Conservation (phyloP, 2,113 vertebrate genomes). For the Odocoileus hemionus region DNA sequence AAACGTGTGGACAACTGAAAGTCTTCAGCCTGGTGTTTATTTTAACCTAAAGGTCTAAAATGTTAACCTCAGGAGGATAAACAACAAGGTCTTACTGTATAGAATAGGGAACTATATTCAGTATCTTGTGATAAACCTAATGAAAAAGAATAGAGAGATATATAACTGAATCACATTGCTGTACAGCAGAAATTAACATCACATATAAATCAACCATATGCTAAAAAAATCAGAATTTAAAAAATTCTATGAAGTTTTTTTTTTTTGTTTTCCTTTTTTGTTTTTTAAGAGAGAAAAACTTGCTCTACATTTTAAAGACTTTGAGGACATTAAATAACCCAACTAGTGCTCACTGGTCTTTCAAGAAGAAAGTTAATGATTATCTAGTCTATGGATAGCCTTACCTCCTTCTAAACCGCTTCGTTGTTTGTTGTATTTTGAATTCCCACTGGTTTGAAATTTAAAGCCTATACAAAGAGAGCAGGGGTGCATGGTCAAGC, state of each 20-base stretch:
- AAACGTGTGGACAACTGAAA: background rate
- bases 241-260: background rate
- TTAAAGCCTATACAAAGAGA: background rate
- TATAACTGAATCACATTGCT: background rate
- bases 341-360: background rate
- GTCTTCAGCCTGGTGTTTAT: background rate
- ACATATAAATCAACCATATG: background rate
- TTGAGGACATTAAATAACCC: background rate
- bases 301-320: background rate
- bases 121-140: background rate
- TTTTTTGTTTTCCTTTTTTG: background rate
- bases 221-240: background rate
- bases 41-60: background rate
- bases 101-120: background rate
- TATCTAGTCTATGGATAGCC: background rate
- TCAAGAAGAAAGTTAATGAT: slow-evolving; percentile 27
- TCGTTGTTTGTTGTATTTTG: background rate
- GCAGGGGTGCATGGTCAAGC: background rate
- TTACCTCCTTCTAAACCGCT: slow-evolving; percentile 1
- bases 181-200: background rate
- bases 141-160: background rate
- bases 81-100: background rate
- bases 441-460: slow-evolving; percentile 15
- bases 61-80: background rate
- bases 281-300: background rate